phyloP scores from a whole-genome alignment of 2,888 invertebrate genomes.

The Ceratothoa steindachneri region DNA sequence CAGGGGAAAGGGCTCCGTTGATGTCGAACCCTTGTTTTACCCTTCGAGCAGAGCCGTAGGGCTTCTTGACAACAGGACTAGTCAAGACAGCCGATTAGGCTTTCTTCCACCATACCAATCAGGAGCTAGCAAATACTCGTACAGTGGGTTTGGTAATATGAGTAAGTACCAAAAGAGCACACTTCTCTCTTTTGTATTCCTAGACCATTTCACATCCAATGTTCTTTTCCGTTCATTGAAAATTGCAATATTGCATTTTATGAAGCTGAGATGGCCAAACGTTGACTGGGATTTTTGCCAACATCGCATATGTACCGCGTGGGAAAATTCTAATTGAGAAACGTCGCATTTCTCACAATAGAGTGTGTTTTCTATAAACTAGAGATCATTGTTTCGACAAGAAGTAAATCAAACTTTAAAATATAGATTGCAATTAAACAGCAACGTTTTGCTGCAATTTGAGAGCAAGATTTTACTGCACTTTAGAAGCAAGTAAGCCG shows the following conservation, averaged over 20 bases:
- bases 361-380: too few species aligned
- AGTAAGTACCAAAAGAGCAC: background rate
- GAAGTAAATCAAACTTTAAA: too few species aligned
- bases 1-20: background rate
- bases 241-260: background rate
- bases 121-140: slow-evolving; percentile 2
- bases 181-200: background rate
- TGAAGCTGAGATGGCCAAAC: too few species aligned
- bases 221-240: background rate
- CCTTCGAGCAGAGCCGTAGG: background rate
- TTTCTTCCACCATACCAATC: background rate
- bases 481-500: too few species aligned
- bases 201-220: background rate
- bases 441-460: too few species aligned
- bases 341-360: too few species aligned
- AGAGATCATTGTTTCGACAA: too few species aligned
- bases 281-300: too few species aligned
- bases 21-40: background rate
- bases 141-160: background rate
- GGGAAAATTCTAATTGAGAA: too few species aligned
- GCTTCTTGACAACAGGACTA: background rate
- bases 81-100: slow-evolving; percentile 6
- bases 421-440: too few species aligned
- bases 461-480: too few species aligned
- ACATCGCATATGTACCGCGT: too few species aligned